A percentile compares a stretch with the other conserved stretches of the same genome.
Evolutionary conservation across 2,113 vertebrate species (phyloP).

Genomic region (Pterophyllum scalare): DNA sequence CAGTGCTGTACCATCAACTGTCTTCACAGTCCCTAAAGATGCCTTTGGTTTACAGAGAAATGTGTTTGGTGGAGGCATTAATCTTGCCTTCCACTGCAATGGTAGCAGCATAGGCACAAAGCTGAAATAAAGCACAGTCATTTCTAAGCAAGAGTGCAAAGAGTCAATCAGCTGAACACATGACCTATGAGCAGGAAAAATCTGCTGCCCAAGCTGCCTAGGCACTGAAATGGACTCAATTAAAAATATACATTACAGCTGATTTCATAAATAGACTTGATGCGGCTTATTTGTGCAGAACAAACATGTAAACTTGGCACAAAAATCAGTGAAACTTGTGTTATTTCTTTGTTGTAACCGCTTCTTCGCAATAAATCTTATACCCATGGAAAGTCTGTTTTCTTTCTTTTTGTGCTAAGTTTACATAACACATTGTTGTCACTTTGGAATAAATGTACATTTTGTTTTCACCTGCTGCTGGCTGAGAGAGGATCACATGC

Average conservation of each 20-base stretch:
- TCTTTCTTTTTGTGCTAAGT: too few species aligned
- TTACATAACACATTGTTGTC: neutral
- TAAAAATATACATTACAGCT: slow-evolving; percentile 19
- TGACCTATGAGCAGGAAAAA: neutral
- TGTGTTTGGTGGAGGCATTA: slow-evolving; percentile 24
- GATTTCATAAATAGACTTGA: slow-evolving; percentile 23
- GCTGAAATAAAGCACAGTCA: slow-evolving; percentile 2
- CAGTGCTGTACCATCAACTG: neutral
- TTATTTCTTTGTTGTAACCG: too few species aligned
- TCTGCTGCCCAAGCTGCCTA: neutral
- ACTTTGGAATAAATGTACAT: neutral
- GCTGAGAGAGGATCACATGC: neutral
- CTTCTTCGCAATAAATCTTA: too few species aligned
- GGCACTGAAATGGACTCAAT: slow-evolving; percentile 15
- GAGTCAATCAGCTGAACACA: neutral
- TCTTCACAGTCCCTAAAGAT: slow-evolving; percentile 21
- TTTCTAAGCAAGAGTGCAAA: neutral
- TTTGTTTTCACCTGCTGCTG: slow-evolving; percentile 4
- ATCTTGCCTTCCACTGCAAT: slow-evolving; percentile 20
- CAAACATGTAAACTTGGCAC: neutral
- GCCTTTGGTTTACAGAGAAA: slow-evolving; percentile 58
- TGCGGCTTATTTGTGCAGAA: neutral
- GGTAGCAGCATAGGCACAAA: slow-evolving; percentile 10
- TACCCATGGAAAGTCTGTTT: too few species aligned
- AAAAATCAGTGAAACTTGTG: too few species aligned